Conservation (phyloP, 1,140 invertebrate genomes). For the roundworm (Caenorhabditis elegans) region DNA sequence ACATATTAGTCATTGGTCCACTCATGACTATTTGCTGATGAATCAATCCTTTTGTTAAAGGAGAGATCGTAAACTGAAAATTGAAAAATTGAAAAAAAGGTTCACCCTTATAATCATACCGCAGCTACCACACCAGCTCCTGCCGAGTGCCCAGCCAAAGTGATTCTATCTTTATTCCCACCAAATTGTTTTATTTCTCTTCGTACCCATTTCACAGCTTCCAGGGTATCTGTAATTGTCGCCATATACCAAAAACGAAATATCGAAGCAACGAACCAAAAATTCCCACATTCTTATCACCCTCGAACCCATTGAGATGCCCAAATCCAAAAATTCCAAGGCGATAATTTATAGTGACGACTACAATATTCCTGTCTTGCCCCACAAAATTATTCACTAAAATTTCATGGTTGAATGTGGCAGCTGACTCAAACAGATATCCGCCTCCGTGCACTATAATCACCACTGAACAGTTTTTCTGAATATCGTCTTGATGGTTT, state of each 20-base stretch:
- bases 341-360: conserved; percentile 34
- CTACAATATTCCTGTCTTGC: conserved; percentile 29
- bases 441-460: conserved; percentile 37
- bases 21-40: not conserved
- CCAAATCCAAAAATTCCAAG: conserved; percentile 39
- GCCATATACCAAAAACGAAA: too few species aligned
- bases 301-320: not conserved
- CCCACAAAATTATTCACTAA: conserved; percentile 42
- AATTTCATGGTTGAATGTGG: conserved; percentile 9
- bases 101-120: not conserved
- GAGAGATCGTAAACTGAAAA: not conserved
- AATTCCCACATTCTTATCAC: conserved; percentile 31
- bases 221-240: too few species aligned
- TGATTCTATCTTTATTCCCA: conserved; percentile 89
- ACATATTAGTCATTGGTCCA: not conserved
- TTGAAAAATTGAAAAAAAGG: too few species aligned
- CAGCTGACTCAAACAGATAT: conserved; percentile 9
- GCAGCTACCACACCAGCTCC: conserved; percentile 81
- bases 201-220: conserved; percentile 72
- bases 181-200: conserved; percentile 89
- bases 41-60: not conserved
- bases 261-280: not conserved
- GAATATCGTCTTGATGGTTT: too few species aligned
- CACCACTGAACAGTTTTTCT: conserved; percentile 39
- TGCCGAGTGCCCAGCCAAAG: conserved; percentile 83